Percentiles rank a stretch among this genome's conserved stretches.
Conservation (phyloP, 2,113 vertebrate genomes). For the Setophaga petechia region DNA sequence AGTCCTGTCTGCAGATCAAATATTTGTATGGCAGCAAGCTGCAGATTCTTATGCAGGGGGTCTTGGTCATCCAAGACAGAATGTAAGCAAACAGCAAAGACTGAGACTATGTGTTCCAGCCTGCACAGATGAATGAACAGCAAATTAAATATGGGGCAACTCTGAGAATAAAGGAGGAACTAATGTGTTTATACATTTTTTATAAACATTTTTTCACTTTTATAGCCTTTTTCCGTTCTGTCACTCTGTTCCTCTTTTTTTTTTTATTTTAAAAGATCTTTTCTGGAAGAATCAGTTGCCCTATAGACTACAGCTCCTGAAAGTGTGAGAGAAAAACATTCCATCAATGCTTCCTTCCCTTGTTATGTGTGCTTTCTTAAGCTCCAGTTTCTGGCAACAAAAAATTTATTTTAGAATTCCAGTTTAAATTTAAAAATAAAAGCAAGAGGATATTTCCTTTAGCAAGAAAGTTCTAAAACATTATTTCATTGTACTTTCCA, state of each 20-base stretch:
- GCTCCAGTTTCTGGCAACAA: background rate
- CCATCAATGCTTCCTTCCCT: background rate
- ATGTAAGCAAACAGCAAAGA: background rate
- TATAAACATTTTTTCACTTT: background rate
- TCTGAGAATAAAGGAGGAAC: background rate
- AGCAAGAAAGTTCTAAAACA: background rate
- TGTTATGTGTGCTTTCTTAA: background rate
- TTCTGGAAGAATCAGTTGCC: background rate
- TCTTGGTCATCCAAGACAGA: background rate
- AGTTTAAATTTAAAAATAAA: background rate
- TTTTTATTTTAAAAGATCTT: background rate
- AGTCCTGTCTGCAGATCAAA: background rate
- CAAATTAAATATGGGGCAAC: background rate
- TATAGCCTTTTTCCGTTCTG: background rate
- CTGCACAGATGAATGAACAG: background rate
- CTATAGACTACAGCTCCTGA: background rate
- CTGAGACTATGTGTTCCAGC: background rate
- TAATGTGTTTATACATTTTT: background rate
- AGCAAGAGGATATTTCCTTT: background rate
- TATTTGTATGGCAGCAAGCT: background rate
- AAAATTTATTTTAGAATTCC: background rate
- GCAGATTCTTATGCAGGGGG: rapidly evolving
- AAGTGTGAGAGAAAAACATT: background rate
- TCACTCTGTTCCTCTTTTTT: background rate
- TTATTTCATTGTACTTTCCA: background rate